Percentiles rank a stretch among this genome's conserved stretches.
Conservation (phyloP, 1,140 invertebrate genomes). For the Nephotettix cincticeps region DNA sequence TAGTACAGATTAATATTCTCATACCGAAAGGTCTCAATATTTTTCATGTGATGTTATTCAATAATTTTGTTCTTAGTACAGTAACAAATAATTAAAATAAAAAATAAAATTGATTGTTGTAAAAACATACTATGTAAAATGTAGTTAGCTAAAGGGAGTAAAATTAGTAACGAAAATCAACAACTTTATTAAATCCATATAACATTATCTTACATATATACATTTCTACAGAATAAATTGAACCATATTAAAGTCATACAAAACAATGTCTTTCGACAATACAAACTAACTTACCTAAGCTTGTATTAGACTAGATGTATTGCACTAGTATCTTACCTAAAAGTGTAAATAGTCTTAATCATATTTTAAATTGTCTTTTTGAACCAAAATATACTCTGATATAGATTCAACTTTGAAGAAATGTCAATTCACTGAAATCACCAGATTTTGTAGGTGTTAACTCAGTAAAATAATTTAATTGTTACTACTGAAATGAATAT, state of each 20-base stretch:
- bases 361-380: background rate
- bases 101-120: too few species aligned
- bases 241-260: constrained; percentile 32
- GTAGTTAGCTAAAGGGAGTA: background rate
- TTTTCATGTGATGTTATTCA: too few species aligned
- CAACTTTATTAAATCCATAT: constrained; percentile 25
- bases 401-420: background rate
- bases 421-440: background rate
- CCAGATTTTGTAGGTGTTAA: background rate
- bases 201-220: constrained; percentile 29
- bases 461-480: background rate
- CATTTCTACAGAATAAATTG: constrained; percentile 33
- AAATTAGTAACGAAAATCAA: constrained; percentile 35
- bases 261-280: constrained; percentile 31
- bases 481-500: background rate
- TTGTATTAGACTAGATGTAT: background rate
- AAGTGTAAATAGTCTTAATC: background rate
- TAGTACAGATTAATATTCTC: too few species aligned
- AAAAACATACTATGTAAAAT: too few species aligned
- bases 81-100: too few species aligned
- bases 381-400: background rate
- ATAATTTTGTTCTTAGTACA: too few species aligned
- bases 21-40: too few species aligned
- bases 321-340: too few species aligned
- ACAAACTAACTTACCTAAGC: constrained; percentile 26